A percentile compares a stretch with the other conserved stretches of the same genome.
These are phyloP conservation scores for Cartodere bifasciata DNA, from an alignment of 2,888 invertebrate species.

Conservation along the genomic window DNA sequence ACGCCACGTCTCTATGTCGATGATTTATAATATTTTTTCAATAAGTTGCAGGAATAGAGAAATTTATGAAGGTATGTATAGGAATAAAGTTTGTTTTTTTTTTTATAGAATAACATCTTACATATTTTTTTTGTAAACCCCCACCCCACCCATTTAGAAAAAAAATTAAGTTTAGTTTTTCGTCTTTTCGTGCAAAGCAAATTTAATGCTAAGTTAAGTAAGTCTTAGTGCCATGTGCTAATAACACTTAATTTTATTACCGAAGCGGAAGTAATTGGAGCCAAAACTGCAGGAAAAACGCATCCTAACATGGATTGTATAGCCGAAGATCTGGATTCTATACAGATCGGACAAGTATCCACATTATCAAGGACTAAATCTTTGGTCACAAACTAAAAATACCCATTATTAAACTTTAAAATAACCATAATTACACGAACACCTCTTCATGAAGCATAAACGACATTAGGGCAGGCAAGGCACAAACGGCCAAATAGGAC, in stretches of 20 bases:
- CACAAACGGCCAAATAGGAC: conserved; percentile 46
- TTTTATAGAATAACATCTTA: no score
- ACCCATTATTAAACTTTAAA: conserved; percentile 1
- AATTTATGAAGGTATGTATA: no score
- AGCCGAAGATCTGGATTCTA: conserved; percentile 45
- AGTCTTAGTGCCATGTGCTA: conserved; percentile 1
- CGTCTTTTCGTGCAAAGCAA: no score
- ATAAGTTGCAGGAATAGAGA: no score
- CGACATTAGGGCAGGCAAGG: conserved; percentile 45
- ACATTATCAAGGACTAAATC: conserved; percentile 44
- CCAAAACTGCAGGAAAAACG: conserved; percentile 47
- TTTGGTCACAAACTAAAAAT: conserved; percentile 41
- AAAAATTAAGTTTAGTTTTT: no score
- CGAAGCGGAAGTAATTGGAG: conserved; percentile 46
- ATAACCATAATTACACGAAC: conserved; percentile 11
- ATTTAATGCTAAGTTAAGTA: no score
- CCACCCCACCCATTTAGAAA: no score
- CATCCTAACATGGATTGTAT: conserved; percentile 42
- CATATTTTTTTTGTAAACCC: no score
- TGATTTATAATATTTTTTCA: no score
- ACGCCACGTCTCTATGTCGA: no score
- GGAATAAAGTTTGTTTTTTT: no score
- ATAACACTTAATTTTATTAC: conserved; percentile 31
- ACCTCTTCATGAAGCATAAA: conserved; percentile 45
- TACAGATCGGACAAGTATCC: conserved; percentile 47